A percentile compares a stretch with the other conserved stretches of the same genome.
Conservation (phyloP, 2,888 invertebrate species). For the Campoletis raptor region DNA sequence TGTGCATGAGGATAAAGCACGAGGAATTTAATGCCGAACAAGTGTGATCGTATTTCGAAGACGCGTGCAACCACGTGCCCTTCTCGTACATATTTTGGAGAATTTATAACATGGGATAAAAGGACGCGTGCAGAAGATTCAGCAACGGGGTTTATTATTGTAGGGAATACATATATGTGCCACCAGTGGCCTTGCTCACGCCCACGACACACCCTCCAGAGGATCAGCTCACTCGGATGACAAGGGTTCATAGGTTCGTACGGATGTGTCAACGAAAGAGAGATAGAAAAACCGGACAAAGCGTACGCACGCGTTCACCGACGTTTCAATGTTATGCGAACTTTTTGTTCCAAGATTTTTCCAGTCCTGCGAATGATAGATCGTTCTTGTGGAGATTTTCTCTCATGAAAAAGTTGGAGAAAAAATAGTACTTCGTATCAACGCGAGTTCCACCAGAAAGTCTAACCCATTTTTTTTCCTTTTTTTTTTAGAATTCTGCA, state of each 20-base stretch:
- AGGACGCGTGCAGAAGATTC: slow-evolving; percentile 61
- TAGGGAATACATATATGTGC: slow-evolving; percentile 11
- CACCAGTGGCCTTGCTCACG: slow-evolving; percentile 74
- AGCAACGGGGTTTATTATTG: slow-evolving; percentile 19
- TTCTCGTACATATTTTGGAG: not conserved
- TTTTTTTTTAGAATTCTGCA: not conserved
- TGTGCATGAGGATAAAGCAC: not conserved
- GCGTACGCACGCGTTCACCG: slow-evolving; percentile 53
- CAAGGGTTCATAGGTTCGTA: slow-evolving; percentile 62
- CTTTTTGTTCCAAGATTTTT: slow-evolving; percentile 31
- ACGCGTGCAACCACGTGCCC: slow-evolving; percentile 67
- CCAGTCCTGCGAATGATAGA: slow-evolving; percentile 42
- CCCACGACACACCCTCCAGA: slow-evolving; percentile 81
- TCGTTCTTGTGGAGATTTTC: slow-evolving; percentile 27
- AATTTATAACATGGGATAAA: slow-evolving; percentile 2
- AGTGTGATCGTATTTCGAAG: slow-evolving; percentile 62
- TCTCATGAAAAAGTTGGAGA: not conserved
- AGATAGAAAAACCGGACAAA: slow-evolving; percentile 35
- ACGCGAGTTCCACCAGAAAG: not conserved
- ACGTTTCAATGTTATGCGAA: slow-evolving; percentile 27
- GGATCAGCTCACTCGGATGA: slow-evolving; percentile 61
- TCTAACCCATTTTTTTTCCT: too few species aligned
- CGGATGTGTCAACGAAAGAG: slow-evolving; percentile 43
- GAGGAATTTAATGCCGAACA: slow-evolving; percentile 40
- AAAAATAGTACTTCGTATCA: not conserved